Percentiles rank a stretch among this genome's conserved stretches.
Conservation (phyloP, 1,140 invertebrate species). For the Myzus persicae region DNA sequence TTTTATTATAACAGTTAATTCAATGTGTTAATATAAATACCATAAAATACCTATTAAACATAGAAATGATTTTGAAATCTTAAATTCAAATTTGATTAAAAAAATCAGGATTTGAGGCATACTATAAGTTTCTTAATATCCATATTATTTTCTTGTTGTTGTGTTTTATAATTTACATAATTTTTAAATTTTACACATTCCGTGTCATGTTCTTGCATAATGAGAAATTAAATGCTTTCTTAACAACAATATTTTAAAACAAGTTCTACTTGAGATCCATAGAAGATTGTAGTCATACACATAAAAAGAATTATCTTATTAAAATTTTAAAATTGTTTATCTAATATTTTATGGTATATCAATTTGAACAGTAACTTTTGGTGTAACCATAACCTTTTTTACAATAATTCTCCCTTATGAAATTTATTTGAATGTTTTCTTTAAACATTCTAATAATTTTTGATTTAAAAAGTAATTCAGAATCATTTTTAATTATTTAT, state of each 20-base stretch:
- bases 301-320: no score
- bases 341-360: no score
- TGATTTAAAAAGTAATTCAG: background rate
- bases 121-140: background rate
- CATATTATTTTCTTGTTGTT: background rate
- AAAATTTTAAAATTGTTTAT: no score
- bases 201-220: background rate
- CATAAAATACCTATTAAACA: background rate
- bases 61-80: background rate
- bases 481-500: no score
- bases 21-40: background rate
- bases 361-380: no score
- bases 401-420: no score
- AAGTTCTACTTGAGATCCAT: background rate
- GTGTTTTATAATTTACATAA: background rate
- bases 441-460: no score
- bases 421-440: no score
- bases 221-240: background rate
- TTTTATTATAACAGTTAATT: constrained; percentile 40
- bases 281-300: no score
- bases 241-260: background rate
- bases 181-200: background rate
- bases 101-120: background rate
- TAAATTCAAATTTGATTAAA: background rate
- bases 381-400: no score